A percentile compares a stretch with the other conserved stretches of the same genome.
Conservation (phyloP, 2,113 vertebrate species). For the Chloroceryle aenea region DNA sequence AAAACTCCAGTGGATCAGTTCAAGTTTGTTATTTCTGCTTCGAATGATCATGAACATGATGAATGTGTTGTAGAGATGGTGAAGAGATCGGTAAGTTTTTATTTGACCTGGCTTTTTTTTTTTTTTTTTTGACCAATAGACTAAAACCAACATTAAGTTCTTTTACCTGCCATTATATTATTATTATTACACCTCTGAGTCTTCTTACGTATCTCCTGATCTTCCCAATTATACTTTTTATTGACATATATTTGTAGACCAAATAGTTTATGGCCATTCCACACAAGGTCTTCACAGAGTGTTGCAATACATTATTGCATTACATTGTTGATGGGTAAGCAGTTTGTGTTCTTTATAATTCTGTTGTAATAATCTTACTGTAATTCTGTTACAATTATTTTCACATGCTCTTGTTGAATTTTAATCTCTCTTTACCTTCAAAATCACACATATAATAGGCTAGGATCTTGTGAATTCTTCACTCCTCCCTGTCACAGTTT, state of each 20-base stretch:
- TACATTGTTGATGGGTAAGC: neutral
- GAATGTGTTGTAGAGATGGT: neutral
- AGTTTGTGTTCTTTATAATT: neutral
- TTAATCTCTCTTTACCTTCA: neutral
- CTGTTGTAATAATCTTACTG: neutral
- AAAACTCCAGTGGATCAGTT: neutral
- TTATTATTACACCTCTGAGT: neutral
- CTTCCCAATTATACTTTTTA: neutral
- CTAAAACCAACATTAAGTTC: neutral
- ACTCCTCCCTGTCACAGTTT: neutral
- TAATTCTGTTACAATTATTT: neutral
- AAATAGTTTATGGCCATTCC: neutral
- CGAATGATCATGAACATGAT: neutral
- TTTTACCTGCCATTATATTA: neutral
- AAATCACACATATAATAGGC: neutral
- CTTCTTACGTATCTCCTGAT: neutral
- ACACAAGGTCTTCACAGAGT: neutral
- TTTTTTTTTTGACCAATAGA: neutral
- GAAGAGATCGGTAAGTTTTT: neutral
- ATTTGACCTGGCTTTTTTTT: accelerated
- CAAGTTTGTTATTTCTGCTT: neutral
- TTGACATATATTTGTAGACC: neutral
- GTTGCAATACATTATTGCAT: neutral
- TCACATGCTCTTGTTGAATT: neutral
- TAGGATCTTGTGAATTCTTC: neutral